A percentile compares a stretch with the other conserved stretches of the same genome.
phyloP scores from a whole-genome alignment of 2,888 invertebrate genomes.

The Acanthococcus lagerstroemiae region DNA sequence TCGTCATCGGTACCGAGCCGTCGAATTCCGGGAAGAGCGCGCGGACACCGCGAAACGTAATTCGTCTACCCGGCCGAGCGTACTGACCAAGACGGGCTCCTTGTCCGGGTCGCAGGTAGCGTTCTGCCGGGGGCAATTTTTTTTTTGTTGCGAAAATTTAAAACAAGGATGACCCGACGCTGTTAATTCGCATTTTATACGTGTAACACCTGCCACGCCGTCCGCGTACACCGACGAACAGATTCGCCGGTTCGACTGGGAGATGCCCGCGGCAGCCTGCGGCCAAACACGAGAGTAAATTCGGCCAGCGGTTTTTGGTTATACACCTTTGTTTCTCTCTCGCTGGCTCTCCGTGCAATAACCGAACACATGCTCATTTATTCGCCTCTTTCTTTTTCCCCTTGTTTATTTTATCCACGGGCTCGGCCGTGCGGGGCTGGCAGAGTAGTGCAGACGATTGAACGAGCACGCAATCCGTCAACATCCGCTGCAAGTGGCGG shows the following conservation, averaged over 20 bases:
- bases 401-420: background rate
- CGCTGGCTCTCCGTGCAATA: background rate
- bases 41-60: too few species aligned
- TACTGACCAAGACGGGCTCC: background rate
- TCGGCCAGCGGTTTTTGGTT: background rate
- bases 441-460: background rate
- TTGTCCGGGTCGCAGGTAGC: background rate
- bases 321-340: background rate
- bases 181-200: background rate
- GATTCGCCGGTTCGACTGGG: background rate
- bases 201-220: background rate
- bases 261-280: background rate
- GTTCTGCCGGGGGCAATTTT: background rate
- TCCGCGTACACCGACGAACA: background rate
- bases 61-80: too few species aligned
- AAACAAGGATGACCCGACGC: background rate
- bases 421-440: background rate
- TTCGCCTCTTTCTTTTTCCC: background rate
- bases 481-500: background rate
- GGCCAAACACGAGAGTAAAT: background rate
- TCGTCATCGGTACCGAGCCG: too few species aligned
- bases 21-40: too few species aligned
- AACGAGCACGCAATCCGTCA: background rate
- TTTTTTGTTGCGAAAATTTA: background rate
- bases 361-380: background rate